These are phyloP conservation scores for Chiroxiphia lanceolata DNA, from an alignment of 2,797 vertebrate species.

Conservation along the genomic window DNA sequence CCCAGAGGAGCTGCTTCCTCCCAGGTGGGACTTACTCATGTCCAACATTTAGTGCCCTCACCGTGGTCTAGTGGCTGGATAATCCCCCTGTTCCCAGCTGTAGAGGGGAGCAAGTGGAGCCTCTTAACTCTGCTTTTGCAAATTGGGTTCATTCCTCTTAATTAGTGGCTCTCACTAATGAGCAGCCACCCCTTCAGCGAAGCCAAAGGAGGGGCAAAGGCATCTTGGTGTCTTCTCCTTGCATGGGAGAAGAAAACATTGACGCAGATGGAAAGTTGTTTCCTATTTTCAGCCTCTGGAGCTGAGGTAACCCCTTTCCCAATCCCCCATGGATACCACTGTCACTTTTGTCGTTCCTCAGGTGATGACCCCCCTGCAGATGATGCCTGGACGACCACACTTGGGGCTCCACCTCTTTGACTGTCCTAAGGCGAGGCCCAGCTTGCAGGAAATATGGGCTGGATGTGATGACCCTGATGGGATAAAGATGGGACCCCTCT, in stretches of 20 bases:
- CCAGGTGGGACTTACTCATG: background rate
- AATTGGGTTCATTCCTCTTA: background rate
- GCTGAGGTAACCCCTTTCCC: background rate
- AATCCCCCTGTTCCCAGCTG: background rate
- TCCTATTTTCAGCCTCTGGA: background rate
- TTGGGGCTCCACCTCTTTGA: background rate
- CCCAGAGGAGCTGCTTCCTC: background rate
- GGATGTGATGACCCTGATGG: too few relatives aligned
- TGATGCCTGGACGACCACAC: background rate
- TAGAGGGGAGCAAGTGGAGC: background rate
- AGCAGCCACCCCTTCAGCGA: background rate
- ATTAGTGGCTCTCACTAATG: background rate
- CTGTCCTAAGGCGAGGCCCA: background rate
- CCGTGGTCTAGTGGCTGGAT: background rate
- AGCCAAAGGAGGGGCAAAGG: background rate
- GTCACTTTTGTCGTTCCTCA: background rate
- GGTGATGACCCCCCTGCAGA: background rate
- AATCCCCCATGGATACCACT: fast-evolving
- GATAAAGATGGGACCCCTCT: background rate
- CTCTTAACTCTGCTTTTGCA: background rate
- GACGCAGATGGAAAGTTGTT: background rate
- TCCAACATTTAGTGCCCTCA: background rate
- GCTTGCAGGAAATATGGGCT: fast-evolving
- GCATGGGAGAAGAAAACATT: background rate
- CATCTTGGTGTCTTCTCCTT: background rate